A percentile compares a stretch with the other conserved stretches of the same genome.
Evolutionary conservation across 2,797 vertebrate species (phyloP).

Genomic region (Enteromius radiatus): DNA sequence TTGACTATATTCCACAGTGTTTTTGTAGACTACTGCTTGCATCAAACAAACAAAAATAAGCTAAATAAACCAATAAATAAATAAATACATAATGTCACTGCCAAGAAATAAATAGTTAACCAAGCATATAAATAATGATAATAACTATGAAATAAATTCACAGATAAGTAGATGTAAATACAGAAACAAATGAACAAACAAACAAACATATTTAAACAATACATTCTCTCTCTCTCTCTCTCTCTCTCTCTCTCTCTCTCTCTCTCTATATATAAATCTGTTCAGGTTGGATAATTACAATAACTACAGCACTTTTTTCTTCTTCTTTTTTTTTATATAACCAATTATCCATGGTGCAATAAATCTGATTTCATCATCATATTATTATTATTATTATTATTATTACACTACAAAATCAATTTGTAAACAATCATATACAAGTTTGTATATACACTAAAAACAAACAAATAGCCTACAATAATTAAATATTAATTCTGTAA

Average conservation of each 20-base stretch:
- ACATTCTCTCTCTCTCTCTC: too few relatives aligned
- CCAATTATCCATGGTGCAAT: background rate
- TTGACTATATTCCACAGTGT: background rate
- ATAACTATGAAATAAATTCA: background rate
- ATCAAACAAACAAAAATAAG: background rate
- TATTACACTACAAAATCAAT: background rate
- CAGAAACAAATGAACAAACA: background rate
- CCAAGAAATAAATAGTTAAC: background rate
- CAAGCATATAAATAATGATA: background rate
- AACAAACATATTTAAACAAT: background rate
- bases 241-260: too few relatives aligned
- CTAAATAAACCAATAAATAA: background rate
- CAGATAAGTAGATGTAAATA: background rate
- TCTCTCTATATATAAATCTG: too few relatives aligned
- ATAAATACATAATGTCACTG: background rate
- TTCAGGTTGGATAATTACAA: background rate
- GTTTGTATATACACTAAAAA: background rate
- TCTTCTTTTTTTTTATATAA: background rate
- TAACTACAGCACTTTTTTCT: background rate
- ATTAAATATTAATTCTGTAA: background rate
- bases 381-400: too few relatives aligned
- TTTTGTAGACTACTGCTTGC: background rate
- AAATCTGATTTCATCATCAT: background rate
- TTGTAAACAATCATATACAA: background rate
- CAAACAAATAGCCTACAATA: background rate